Conservation (phyloP, 1,140 invertebrate genomes). For the Hyles vespertilio region DNA sequence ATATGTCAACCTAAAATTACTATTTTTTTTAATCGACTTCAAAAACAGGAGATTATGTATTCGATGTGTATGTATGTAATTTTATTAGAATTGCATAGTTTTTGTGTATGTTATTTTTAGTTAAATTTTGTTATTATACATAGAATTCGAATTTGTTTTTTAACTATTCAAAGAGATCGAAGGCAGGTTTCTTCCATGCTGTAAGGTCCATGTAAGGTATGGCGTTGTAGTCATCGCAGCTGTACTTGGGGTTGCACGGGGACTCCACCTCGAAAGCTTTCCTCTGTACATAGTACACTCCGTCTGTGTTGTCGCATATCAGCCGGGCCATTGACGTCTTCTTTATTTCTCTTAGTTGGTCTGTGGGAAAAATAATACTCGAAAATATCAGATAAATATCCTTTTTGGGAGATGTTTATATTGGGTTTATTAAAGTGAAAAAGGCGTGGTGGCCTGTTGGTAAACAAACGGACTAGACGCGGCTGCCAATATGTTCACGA, state of each 20-base stretch:
- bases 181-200: slow-evolving; percentile 51
- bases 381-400: no score
- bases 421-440: no score
- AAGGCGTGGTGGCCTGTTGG: no score
- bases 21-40: no score
- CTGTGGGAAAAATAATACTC: slow-evolving; percentile 33
- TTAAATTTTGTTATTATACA: no score
- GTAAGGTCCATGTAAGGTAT: slow-evolving; percentile 61
- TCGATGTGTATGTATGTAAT: neutral
- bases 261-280: slow-evolving; percentile 56
- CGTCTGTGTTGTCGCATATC: slow-evolving; percentile 68
- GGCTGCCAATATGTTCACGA: no score
- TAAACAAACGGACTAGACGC: no score
- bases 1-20: no score
- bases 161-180: slow-evolving; percentile 43
- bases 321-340: slow-evolving; percentile 66
- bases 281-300: slow-evolving; percentile 45
- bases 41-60: no score
- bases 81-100: slow-evolving; percentile 1
- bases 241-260: slow-evolving; percentile 49
- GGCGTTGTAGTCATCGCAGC: slow-evolving; percentile 48
- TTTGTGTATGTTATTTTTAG: no score
- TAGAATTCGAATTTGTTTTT: no score
- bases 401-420: no score
- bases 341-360: slow-evolving; percentile 70